Percentiles rank a stretch among this genome's conserved stretches.
Conservation (phyloP, 2,888 invertebrate genomes). For the Amphipyra tragopoginis region DNA sequence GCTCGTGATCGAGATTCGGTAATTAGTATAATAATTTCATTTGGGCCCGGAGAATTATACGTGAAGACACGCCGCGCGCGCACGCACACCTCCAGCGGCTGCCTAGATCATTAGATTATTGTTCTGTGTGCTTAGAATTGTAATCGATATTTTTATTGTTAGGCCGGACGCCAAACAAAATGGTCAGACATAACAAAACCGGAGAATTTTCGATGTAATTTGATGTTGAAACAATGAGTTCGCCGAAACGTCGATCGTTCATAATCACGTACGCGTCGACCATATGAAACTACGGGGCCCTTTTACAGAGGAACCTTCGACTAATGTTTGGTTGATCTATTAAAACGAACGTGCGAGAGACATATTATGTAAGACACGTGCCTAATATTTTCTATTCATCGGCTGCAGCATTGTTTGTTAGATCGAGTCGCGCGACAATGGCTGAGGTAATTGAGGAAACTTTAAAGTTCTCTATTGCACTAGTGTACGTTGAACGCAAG, state of each 20-base stretch:
- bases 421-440: slow-evolving; percentile 67
- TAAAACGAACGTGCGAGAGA: slow-evolving; percentile 55
- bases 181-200: slow-evolving; percentile 74
- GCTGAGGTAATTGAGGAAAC: slow-evolving; percentile 70
- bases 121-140: slow-evolving; percentile 59
- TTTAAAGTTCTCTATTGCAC: slow-evolving; percentile 57
- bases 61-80: slow-evolving; percentile 72
- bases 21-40: slow-evolving; percentile 88
- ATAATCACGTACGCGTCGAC: slow-evolving; percentile 67
- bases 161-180: slow-evolving; percentile 58
- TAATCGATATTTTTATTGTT: slow-evolving; percentile 58
- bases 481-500: slow-evolving; percentile 66
- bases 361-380: slow-evolving; percentile 67
- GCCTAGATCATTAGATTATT: slow-evolving; percentile 53
- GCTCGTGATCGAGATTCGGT: slow-evolving; percentile 83
- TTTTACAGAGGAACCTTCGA: slow-evolving; percentile 74
- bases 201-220: slow-evolving; percentile 70
- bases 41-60: slow-evolving; percentile 77
- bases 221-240: slow-evolving; percentile 72
- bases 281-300: slow-evolving; percentile 63
- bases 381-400: slow-evolving; percentile 68
- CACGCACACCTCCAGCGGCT: slow-evolving; percentile 54
- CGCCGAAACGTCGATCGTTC: slow-evolving; percentile 64
- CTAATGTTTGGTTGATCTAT: slow-evolving; percentile 66
- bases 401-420: slow-evolving; percentile 65